phyloP scores from a whole-genome alignment of 2,888 invertebrate species.

The Limulus polyphemus region DNA sequence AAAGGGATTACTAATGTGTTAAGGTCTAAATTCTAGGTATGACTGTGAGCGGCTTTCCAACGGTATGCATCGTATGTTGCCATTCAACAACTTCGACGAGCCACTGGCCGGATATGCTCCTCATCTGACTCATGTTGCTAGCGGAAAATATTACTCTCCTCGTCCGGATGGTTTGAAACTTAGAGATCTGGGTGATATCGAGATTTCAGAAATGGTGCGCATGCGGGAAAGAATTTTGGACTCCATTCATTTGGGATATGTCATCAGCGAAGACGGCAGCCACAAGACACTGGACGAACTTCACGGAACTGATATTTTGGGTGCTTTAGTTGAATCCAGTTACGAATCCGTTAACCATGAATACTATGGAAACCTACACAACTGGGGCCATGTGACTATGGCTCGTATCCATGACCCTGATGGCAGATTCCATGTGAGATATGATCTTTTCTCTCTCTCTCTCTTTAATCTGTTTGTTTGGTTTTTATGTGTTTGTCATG shows the following conservation, averaged over 20 bases:
- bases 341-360: constrained; percentile 46
- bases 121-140: constrained; percentile 22
- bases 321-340: constrained; percentile 60
- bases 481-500: no score
- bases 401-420: constrained; percentile 41
- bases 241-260: constrained; percentile 52
- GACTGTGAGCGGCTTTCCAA: constrained; percentile 61
- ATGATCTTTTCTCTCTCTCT: no score
- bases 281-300: constrained; percentile 48
- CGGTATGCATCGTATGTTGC: constrained; percentile 51
- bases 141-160: constrained; percentile 22
- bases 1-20: no score
- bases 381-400: constrained; percentile 47
- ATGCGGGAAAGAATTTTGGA: constrained; percentile 62
- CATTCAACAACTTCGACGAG: constrained; percentile 39
- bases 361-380: constrained; percentile 47
- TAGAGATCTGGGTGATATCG: constrained; percentile 10
- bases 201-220: constrained; percentile 43
- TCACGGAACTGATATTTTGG: constrained; percentile 61
- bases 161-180: constrained; percentile 19
- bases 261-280: constrained; percentile 44
- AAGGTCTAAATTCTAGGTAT: constrained; percentile 38
- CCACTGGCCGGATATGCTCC: constrained; percentile 24
- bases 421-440: constrained; percentile 33
- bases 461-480: no score